Evolutionary conservation across 2,888 invertebrate genomes (phyloP), one percentile per base, ranked within the genome.

Genomic region (Nemapogon koenigi): DNA sequence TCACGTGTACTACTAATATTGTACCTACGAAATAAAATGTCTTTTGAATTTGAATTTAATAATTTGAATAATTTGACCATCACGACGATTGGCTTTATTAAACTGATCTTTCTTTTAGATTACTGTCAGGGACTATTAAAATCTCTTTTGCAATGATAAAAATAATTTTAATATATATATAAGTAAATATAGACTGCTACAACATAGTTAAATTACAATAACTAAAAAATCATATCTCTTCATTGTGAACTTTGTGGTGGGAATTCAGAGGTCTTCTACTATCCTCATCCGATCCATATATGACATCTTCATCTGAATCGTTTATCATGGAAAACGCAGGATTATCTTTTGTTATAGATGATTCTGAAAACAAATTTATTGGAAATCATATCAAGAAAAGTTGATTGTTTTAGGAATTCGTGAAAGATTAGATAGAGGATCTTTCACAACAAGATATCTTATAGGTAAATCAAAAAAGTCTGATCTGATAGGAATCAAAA

Each of bases 251-350:
- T 53, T 67, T 62, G 54, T 84, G 83, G 35, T 82, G 80, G 36
- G 90, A 83, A 48, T 89, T 91, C 36, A 92, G 79, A 1, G 91
- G 92, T 44, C 90, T 83, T 41, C 92, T 83, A 53, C 90, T 91
- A 52, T 93, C 93, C 53, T 93, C 93, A 46, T 93, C 93, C 0
- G 93, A 92, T 15, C 95, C 96, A 62, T 96, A 97, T 52, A 96
- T 90, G 6, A 97, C 94, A 48, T 95, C 95, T 66, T 97, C 97
- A 59, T 97, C 97, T 0, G 96, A 97, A 59, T 98, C 97, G 69
- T 97, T 97, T 52, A 97, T 89, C 97, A 98, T 97, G 15, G 97
- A 97, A 69, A 97, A 93, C 8, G 96, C 91, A 33, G 97, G 97
- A 80, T 97, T 97, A 79, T 97, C 97, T 76, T 96, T 97, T 37